A percentile compares a stretch with the other conserved stretches of the same genome.
phyloP scores from a whole-genome alignment of 2,113 vertebrate genomes.

The Poeciliopsis prolifica region DNA sequence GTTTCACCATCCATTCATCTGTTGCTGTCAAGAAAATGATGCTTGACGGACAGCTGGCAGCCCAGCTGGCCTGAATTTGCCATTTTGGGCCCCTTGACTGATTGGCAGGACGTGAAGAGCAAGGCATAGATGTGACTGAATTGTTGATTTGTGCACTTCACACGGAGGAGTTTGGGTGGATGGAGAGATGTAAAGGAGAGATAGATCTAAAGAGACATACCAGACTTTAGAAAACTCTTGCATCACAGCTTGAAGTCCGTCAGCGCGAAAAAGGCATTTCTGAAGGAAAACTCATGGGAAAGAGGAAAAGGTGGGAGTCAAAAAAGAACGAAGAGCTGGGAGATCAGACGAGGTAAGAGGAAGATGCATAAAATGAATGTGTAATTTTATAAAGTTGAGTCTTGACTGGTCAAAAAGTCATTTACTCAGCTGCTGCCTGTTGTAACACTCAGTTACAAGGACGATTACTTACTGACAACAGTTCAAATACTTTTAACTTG shows the following conservation, averaged over 20 bases:
- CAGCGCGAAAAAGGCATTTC: constrained; percentile 40
- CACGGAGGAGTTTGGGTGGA: constrained; percentile 31
- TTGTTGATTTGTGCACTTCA: constrained; percentile 61
- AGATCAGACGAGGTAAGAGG: constrained; percentile 43
- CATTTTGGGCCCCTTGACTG: constrained; percentile 17
- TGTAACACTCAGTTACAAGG: neutral
- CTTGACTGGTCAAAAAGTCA: constrained; percentile 22
- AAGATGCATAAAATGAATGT: constrained; percentile 30
- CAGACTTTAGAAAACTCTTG: constrained; percentile 41
- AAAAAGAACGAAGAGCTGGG: constrained; percentile 18
- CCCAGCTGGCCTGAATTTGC: constrained; percentile 46
- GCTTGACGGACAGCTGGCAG: constrained; percentile 32
- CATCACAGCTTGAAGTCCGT: constrained; percentile 64
- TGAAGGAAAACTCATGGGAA: constrained; percentile 44
- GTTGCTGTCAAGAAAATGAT: constrained; percentile 17
- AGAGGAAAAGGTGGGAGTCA: constrained; percentile 1
- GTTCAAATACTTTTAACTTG: neutral
- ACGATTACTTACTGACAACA: neutral
- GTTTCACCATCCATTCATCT: constrained; percentile 14
- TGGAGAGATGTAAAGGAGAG: constrained; percentile 30
- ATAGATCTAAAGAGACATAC: constrained; percentile 29
- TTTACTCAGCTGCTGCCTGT: constrained; percentile 31
- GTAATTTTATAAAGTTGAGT: constrained; percentile 35
- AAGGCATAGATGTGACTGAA: constrained; percentile 60
- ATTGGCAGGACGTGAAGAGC: constrained; percentile 35